A percentile compares a stretch with the other conserved stretches of the same genome.
phyloP scores from a whole-genome alignment of 1,140 invertebrate genomes.

The Halyomorpha halys region DNA sequence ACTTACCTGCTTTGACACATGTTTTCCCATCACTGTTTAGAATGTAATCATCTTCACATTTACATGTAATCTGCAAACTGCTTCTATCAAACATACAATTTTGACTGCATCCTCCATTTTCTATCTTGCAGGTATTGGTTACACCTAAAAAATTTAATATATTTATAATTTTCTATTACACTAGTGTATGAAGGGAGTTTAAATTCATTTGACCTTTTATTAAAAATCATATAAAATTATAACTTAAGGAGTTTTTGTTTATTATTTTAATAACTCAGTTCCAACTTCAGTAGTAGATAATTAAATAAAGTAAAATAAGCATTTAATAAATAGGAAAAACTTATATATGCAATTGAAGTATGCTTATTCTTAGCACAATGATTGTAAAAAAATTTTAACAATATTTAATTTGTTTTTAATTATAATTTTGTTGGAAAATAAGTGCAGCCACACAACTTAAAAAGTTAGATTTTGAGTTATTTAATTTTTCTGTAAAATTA shows the following conservation, averaged over 20 bases:
- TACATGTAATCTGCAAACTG: constrained; percentile 52
- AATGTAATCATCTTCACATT: constrained; percentile 48
- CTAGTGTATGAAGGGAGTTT: too few species aligned
- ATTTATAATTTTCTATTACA: too few species aligned
- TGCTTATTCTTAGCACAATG: neutral
- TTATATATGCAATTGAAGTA: too few species aligned
- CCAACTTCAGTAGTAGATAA: neutral
- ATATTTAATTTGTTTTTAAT: too few species aligned
- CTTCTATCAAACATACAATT: constrained; percentile 60
- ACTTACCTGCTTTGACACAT: constrained; percentile 34
- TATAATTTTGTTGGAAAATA: too few species aligned
- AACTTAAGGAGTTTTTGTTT: too few species aligned
- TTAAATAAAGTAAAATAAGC: neutral
- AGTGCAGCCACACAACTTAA: too few species aligned
- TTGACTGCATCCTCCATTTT: constrained; percentile 64
- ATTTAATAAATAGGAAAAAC: neutral
- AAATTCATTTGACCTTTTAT: neutral
- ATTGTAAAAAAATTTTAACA: too few species aligned
- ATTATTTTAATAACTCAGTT: too few species aligned
- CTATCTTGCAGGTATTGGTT: constrained; percentile 60
- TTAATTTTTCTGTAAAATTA: too few species aligned
- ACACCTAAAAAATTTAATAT: constrained; percentile 37
- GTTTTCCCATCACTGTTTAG: constrained; percentile 40
- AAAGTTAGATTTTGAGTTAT: too few species aligned
- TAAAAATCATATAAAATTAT: neutral